Evolutionary conservation across 1,140 invertebrate genomes (phyloP).

Genomic region (Oedothorax gibbosus): DNA sequence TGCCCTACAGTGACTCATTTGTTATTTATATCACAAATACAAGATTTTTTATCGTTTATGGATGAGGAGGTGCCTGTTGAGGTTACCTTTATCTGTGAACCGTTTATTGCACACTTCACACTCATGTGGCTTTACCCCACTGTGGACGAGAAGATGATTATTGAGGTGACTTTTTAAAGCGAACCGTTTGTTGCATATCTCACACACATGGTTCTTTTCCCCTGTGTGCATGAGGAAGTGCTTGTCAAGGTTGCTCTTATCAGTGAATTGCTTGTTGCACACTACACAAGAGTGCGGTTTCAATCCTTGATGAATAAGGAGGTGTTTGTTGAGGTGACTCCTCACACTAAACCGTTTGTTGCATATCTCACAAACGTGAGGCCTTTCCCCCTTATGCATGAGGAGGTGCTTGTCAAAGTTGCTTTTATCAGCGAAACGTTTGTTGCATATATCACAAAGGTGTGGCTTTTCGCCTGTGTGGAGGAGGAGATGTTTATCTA

Average conservation of each 20-base stretch:
- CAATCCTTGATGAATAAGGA: not conserved
- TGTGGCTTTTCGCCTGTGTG: too few relatives aligned
- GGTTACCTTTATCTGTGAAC: not conserved
- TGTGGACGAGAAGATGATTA: conserved; percentile 13
- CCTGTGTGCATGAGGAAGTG: not conserved
- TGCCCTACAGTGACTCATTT: too few relatives aligned
- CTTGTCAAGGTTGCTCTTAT: not conserved
- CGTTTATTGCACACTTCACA: not conserved
- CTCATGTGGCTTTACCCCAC: not conserved
- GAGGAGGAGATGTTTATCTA: too few relatives aligned
- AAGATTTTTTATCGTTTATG: too few relatives aligned
- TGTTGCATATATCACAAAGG: too few relatives aligned
- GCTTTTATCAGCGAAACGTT: too few relatives aligned
- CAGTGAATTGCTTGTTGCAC: conserved; percentile 18
- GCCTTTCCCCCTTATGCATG: too few relatives aligned
- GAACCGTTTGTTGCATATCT: conserved; percentile 27
- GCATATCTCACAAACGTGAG: too few relatives aligned
- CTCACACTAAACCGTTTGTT: too few relatives aligned
- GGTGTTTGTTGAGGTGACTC: not conserved
- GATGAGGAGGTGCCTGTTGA: not conserved
- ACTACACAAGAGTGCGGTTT: conserved; percentile 24
- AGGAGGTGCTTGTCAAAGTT: too few relatives aligned
- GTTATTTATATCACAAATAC: too few relatives aligned
- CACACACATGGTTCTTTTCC: conserved; percentile 32
- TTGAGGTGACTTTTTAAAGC: conserved; percentile 3